These are phyloP conservation scores for Coccyzus lansbergi DNA, from an alignment of 2,797 vertebrate species.

Conservation along the genomic window DNA sequence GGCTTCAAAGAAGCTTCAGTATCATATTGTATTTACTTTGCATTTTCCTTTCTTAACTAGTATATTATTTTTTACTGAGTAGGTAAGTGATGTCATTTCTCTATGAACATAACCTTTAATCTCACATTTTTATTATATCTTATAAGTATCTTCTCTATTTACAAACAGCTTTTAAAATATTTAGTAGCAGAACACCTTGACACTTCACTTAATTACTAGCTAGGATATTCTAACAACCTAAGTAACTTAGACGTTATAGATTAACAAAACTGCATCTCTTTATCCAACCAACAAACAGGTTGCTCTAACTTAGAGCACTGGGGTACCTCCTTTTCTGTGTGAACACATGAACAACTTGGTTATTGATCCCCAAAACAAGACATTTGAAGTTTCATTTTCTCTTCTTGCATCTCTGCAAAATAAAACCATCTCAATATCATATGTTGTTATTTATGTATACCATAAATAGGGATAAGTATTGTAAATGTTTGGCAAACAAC, in stretches of 20 bases:
- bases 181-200: not conserved
- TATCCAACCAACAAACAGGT: not conserved
- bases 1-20: not conserved
- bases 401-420: not conserved
- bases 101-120: not conserved
- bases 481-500: not conserved
- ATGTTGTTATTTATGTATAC: not conserved
- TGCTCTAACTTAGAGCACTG: not conserved
- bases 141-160: not conserved
- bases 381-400: not conserved
- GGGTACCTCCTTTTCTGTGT: not conserved
- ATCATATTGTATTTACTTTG: not conserved
- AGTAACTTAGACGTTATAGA: not conserved
- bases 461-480: not conserved
- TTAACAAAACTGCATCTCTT: not conserved
- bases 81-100: not conserved
- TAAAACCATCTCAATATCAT: not conserved
- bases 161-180: not conserved
- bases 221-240: not conserved
- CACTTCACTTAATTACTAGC: not conserved
- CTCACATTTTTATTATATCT: not conserved
- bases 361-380: not conserved
- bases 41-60: not conserved
- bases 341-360: not conserved
- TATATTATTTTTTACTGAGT: slow-evolving; percentile 1